Conservation (phyloP, 2,113 vertebrate genomes). For the Oryzias celebensis region DNA sequence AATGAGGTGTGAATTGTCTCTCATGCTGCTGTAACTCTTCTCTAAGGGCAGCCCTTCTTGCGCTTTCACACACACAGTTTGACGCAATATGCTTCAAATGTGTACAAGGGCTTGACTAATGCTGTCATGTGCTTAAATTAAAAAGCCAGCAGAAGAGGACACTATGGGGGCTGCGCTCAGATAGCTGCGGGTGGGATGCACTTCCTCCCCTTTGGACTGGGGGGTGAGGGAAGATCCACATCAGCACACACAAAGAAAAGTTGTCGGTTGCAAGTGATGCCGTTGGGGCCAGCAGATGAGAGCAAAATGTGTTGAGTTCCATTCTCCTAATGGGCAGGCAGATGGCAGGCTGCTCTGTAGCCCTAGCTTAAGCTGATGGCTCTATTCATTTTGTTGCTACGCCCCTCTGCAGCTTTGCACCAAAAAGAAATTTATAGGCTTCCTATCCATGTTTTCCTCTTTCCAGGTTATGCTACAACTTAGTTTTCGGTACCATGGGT, state of each 20-base stretch:
- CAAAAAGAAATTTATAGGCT: conserved; percentile 63
- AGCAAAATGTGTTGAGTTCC: conserved; percentile 55
- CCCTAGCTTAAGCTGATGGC: conserved; percentile 77
- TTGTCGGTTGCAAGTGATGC: conserved; percentile 48
- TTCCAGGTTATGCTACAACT: conserved; percentile 41
- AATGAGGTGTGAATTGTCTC: conserved; percentile 72
- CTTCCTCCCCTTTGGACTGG: conserved; percentile 7
- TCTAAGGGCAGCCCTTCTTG: conserved; percentile 45
- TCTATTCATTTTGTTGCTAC: conserved; percentile 76
- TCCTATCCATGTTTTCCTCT: conserved; percentile 36
- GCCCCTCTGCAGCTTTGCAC: conserved; percentile 60
- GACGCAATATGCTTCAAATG: conserved; percentile 31
- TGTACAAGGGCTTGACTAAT: conserved; percentile 32
- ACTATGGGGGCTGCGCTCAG: background rate
- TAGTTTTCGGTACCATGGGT: conserved; percentile 57
- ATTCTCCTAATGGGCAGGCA: conserved; percentile 78
- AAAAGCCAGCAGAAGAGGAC: conserved; percentile 24
- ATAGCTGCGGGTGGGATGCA: background rate
- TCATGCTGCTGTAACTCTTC: conserved; percentile 60
- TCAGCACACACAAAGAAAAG: conserved; percentile 29
- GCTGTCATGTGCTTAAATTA: conserved; percentile 25
- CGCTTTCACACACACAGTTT: conserved; percentile 7
- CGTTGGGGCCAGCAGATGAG: conserved; percentile 64
- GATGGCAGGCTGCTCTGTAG: conserved; percentile 77
- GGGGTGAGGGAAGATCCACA: conserved; percentile 6